Conservation (phyloP, 2,888 invertebrate genomes). For the Geotrupes spiniger region DNA sequence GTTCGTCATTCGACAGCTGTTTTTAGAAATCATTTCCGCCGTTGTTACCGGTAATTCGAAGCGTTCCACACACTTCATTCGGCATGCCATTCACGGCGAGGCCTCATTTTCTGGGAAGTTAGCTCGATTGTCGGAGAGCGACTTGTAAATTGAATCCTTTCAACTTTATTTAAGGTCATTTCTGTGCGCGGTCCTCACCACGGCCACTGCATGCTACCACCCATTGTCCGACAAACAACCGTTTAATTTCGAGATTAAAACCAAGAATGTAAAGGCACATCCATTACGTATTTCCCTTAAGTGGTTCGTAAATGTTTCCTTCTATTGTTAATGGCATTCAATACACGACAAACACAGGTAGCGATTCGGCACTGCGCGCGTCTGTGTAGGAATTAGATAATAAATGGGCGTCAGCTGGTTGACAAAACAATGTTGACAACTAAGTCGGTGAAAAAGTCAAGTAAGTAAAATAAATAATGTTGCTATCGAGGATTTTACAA, state of each 20-base stretch:
- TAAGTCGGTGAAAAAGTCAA: no score
- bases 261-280: conserved; percentile 1
- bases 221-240: conserved; percentile 27
- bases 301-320: conserved; percentile 2
- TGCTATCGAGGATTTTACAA: no score
- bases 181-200: conserved; percentile 21
- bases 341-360: no score
- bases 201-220: conserved; percentile 26
- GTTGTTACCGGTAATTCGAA: conserved; percentile 27
- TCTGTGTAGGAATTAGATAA: no score
- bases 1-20: conserved; percentile 19
- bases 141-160: conserved; percentile 40
- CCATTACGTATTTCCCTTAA: conserved; percentile 4
- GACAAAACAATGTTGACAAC: no score
- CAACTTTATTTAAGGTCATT: conserved; percentile 33
- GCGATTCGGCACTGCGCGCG: no score
- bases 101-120: conserved; percentile 36
- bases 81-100: conserved; percentile 28
- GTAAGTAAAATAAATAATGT: no score
- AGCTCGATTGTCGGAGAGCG: conserved; percentile 34
- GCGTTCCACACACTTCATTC: conserved; percentile 30
- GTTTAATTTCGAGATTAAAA: conserved; percentile 24
- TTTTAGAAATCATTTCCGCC: conserved; percentile 28
- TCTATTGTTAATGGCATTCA: no score
- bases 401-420: no score